Base-by-base conservation (phyloP, 2,888 invertebrate genomes). In the Mellilla xanthometata region DNA sequence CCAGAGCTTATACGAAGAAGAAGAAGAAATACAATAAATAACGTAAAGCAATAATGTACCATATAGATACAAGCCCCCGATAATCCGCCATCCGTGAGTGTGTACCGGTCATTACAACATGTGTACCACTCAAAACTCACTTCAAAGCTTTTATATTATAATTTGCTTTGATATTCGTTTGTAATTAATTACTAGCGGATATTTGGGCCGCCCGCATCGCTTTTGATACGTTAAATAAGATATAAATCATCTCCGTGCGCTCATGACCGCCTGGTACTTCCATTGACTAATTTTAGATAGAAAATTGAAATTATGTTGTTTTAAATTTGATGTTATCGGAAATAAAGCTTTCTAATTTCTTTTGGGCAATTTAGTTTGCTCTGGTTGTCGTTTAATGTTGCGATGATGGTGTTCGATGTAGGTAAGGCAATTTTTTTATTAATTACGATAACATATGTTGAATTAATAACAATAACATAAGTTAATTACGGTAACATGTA, bases 81-180 rank as follows among this genome's bases (percentile, higher is more conserved):
- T 24, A 24, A 24, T 24, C 8, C n/a, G n/a, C n/a, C 9, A 26
- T 26, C 26, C 3, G 9, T 11, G 32, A 43, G 27, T 38, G 38
- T 26, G 12, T 10, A 28, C 29, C 13, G n/a, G 4, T 32, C 39
- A 9, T 28, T 26, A 40, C 33, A 32, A 22, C 29, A 31, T 36
- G 36, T 46, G 27, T 22, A 31, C 30, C 23, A 22, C 36, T 28
- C 30, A 30, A 7, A 33, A 33, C 43, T 26, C 42, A 61, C 57
- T 58, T 65, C 65, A 66, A 71, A 71, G 69, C 53, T 28, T 26
- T 27, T 27, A n/a, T n/a, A n/a, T 32, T 28, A 28, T 31, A 41
- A 45, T 49, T 47, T 60, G 65, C 68, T 70, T 65, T 70, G 68
- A 67, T 70, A 63, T 68, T 68, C 65, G 52, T 59, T 56, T 52